Evolutionary conservation across 2,797 vertebrate species (phyloP).

Genomic region (Chaetophractus vellerosus): DNA sequence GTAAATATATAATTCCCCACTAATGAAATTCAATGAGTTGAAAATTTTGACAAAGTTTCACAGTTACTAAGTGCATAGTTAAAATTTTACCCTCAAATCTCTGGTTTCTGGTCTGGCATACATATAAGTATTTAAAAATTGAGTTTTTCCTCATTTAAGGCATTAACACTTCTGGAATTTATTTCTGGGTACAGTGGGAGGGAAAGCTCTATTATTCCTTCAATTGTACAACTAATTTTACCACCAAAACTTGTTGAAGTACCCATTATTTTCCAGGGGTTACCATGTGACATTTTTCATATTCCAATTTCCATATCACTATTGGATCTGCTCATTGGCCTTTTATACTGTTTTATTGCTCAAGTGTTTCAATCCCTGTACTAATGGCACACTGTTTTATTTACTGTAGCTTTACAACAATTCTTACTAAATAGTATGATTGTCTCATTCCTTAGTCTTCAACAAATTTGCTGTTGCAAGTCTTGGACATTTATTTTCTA

Average conservation of each 20-base stretch:
- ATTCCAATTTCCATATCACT: neutral
- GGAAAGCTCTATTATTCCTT: slow-evolving; percentile 26
- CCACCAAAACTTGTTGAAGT: slow-evolving; percentile 5
- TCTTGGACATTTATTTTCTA: too few relatives aligned
- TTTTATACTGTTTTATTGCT: neutral
- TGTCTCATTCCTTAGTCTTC: too few relatives aligned
- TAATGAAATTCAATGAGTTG: neutral
- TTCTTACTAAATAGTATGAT: too few relatives aligned
- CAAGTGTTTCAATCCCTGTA: neutral
- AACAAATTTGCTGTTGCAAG: too few relatives aligned
- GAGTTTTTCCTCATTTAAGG: neutral
- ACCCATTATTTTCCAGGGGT: neutral
- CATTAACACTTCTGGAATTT: neutral
- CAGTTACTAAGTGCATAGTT: neutral
- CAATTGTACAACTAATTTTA: neutral
- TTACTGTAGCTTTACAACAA: slow-evolving; percentile 10
- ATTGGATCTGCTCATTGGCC: neutral
- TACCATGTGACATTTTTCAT: neutral
- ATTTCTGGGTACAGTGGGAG: neutral
- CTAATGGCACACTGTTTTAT: too few relatives aligned
- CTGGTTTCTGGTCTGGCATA: neutral
- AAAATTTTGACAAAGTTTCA: neutral
- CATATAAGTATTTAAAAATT: slow-evolving; percentile 30
- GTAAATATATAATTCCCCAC: neutral
- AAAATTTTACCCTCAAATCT: neutral